phyloP scores from a whole-genome alignment of 2,113 vertebrate species.

The Eudorcas thomsonii region DNA sequence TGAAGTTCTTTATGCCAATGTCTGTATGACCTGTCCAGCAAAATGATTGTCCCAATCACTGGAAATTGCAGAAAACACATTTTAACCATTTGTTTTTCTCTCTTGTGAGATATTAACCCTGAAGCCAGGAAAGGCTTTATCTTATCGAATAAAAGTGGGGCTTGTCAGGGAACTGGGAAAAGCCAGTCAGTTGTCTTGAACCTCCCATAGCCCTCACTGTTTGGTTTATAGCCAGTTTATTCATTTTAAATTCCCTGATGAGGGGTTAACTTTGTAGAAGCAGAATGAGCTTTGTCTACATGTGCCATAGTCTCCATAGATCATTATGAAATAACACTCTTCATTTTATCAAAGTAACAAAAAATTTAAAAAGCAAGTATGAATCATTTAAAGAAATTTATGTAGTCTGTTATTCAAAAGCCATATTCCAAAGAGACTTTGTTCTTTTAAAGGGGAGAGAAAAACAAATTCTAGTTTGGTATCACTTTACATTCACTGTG shows the following conservation, averaged over 20 bases:
- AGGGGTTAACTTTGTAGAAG: neutral
- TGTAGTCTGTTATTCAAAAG: neutral
- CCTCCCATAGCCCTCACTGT: neutral
- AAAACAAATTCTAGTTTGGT: neutral
- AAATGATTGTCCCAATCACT: too few relatives aligned
- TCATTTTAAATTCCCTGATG: neutral
- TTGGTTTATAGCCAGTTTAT: neutral
- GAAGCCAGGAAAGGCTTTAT: neutral
- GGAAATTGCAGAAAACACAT: too few relatives aligned
- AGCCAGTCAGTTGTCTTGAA: neutral
- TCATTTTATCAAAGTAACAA: neutral
- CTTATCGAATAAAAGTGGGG: neutral
- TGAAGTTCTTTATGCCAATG: too few relatives aligned
- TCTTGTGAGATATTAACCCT: neutral
- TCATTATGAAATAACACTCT: neutral
- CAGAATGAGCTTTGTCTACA: neutral
- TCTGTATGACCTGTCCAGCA: too few relatives aligned
- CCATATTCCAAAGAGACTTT: neutral
- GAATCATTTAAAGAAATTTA: neutral
- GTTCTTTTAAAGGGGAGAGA: neutral
- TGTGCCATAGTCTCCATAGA: neutral
- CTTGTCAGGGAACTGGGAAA: neutral
- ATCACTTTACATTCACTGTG: neutral
- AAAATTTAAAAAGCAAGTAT: neutral
- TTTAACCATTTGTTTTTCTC: neutral